These are phyloP conservation scores for Phycodurus eques DNA, from an alignment of 2,113 vertebrate genomes.

Conservation along the genomic window DNA sequence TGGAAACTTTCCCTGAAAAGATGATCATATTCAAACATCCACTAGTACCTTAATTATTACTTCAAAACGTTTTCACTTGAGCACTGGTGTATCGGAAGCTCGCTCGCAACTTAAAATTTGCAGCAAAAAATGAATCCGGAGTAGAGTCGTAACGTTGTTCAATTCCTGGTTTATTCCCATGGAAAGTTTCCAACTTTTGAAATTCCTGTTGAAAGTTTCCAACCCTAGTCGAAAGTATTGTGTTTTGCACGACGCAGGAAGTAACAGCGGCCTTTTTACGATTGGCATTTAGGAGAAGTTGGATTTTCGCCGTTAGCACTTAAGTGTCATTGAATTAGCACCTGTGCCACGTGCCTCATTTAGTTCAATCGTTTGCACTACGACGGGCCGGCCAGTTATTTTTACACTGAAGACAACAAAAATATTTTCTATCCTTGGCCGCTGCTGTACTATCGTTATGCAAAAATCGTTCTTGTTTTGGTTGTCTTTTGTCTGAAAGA, in stretches of 20 bases:
- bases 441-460: slow-evolving; percentile 70
- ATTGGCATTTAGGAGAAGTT: neutral
- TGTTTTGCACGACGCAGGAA: neutral
- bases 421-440: slow-evolving; percentile 57
- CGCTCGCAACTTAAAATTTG: no score
- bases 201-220: neutral
- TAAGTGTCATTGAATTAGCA: slow-evolving; percentile 54
- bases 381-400: slow-evolving; percentile 60
- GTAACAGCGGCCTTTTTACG: neutral
- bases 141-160: no score
- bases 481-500: slow-evolving; percentile 41
- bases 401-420: slow-evolving; percentile 60
- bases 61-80: no score
- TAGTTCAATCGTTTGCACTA: slow-evolving; percentile 72
- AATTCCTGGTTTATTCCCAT: neutral
- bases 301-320: slow-evolving; percentile 41
- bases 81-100: no score
- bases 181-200: neutral
- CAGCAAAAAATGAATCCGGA: no score
- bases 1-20: neutral
- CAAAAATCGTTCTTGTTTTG: slow-evolving; percentile 45
- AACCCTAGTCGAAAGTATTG: neutral
- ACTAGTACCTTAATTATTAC: no score
- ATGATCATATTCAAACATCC: no score
- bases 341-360: slow-evolving; percentile 66